A percentile compares a stretch with the other conserved stretches of the same genome.
phyloP scores from a whole-genome alignment of 2,797 vertebrate species.

The Eulemur mongoz region DNA sequence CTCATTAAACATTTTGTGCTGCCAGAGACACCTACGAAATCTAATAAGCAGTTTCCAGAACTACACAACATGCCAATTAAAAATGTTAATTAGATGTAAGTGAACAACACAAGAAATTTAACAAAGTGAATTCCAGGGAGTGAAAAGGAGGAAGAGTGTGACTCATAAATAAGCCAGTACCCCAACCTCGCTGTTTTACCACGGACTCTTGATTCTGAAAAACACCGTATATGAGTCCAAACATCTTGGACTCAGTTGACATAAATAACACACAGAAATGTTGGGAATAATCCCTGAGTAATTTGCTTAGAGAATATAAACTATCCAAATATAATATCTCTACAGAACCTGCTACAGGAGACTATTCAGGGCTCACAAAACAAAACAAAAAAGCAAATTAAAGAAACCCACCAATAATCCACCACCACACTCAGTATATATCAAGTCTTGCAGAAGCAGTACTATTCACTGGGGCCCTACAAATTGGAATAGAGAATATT shows the following conservation, averaged over 20 bases:
- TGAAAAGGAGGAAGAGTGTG: background rate
- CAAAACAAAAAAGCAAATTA: background rate
- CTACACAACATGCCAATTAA: slow-evolving; percentile 18
- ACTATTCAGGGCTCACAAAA: background rate
- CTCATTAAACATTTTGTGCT: slow-evolving; percentile 66
- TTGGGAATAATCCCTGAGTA: background rate
- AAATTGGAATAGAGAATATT: background rate
- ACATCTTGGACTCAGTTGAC: background rate
- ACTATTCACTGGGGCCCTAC: background rate
- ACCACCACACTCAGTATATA: fast-evolving
- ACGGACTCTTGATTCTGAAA: background rate
- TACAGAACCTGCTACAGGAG: background rate
- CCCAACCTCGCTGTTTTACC: background rate
- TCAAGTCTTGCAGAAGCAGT: no score
- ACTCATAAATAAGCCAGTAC: background rate
- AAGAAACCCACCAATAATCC: background rate
- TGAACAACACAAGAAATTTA: slow-evolving; percentile 22
- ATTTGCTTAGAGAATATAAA: background rate
- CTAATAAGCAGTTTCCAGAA: slow-evolving; percentile 67
- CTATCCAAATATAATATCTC: background rate
- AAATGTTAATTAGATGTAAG: slow-evolving; percentile 67
- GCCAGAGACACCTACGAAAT: slow-evolving; percentile 69
- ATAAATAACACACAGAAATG: background rate
- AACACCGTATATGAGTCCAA: background rate
- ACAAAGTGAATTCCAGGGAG: slow-evolving; percentile 10